phyloP scores from a whole-genome alignment of 2,113 vertebrate species.

The Laterallus jamaicensis region DNA sequence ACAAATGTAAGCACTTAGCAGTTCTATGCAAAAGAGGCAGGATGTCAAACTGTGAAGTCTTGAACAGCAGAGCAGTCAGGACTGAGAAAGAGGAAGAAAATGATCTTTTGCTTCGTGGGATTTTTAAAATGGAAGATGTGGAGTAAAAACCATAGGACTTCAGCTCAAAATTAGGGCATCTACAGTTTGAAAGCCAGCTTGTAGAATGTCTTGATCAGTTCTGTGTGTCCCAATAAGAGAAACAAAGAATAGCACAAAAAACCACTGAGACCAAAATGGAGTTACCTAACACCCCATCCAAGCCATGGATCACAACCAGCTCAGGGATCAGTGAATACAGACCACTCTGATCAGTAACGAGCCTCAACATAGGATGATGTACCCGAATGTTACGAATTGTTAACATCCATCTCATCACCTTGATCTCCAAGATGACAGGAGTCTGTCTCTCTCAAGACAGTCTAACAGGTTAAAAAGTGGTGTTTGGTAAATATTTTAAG shows the following conservation, averaged over 20 bases:
- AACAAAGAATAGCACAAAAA: background rate
- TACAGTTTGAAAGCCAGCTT: background rate
- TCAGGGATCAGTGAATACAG: background rate
- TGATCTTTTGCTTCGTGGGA: background rate
- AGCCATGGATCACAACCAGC: background rate
- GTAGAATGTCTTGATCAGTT: background rate
- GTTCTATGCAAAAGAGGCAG: background rate
- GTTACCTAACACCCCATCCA: background rate
- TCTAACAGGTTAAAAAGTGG: background rate
- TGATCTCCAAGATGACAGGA: background rate
- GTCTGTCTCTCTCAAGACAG: background rate
- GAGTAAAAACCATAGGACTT: background rate
- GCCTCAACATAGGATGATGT: background rate
- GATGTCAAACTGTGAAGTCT: background rate
- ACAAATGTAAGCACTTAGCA: background rate
- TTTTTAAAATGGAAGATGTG: background rate
- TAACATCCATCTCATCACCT: background rate
- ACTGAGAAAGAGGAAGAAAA: background rate
- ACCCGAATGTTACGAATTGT: background rate
- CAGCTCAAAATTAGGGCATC: background rate
- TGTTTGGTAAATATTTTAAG: background rate
- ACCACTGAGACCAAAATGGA: fast-evolving
- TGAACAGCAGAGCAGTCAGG: background rate
- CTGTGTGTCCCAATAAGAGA: background rate
- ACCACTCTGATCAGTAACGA: background rate